Base-by-base conservation (phyloP, 2,113 vertebrate species). In the Passer montanus region DNA sequence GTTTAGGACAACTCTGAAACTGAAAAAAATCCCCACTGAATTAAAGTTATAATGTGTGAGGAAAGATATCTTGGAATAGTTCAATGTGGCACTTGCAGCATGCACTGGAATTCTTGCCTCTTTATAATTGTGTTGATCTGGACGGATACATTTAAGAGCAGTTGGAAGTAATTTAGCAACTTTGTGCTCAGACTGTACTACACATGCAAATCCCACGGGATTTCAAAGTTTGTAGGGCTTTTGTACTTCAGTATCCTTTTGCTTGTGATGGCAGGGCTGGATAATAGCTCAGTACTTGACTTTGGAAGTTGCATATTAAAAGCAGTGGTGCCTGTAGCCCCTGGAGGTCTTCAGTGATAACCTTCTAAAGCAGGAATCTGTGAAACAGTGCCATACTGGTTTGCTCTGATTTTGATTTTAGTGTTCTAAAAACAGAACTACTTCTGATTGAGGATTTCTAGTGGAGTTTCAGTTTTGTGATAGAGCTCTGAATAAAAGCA, bases 161-260 rank as follows among this genome's bases (percentile, higher is more conserved):
- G 75, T 89, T 94, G 81, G 75, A 91, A 90, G 58, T 87, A 80
- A 85, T 93, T 83, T 91, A 79, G 58, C 26, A 50, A 6, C 62
- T 73, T 83, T 75, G 62, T 30, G 31, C 37, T 93, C 19, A 31
- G 24, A 72, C 58, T 75, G 69, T 82, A 26, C 53, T 91, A 75
- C 66, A 56, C n/a, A 15, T 72, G 67, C 27, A 76, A 33, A 49
- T 88, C 88, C 50, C 75, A 24, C 9, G 35, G 52, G 69, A 79
- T 70, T 87, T 84, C 21, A 14, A 13, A 68, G 52, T 96, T 78
- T 84, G 21, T 59, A 35, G 73, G 66, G 81, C 30, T 95, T 89
- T 90, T 93, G 58, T 49, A 26, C 62, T 95, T 69, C 6, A 39
- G 9, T 62, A 33, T 60, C 26, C 37, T 83, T 91, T n/a, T 73